Percentiles rank a stretch among this genome's conserved stretches.
These are phyloP conservation scores for Myotis daubentonii DNA, from an alignment of 2,797 vertebrate genomes.

Conservation along the genomic window DNA sequence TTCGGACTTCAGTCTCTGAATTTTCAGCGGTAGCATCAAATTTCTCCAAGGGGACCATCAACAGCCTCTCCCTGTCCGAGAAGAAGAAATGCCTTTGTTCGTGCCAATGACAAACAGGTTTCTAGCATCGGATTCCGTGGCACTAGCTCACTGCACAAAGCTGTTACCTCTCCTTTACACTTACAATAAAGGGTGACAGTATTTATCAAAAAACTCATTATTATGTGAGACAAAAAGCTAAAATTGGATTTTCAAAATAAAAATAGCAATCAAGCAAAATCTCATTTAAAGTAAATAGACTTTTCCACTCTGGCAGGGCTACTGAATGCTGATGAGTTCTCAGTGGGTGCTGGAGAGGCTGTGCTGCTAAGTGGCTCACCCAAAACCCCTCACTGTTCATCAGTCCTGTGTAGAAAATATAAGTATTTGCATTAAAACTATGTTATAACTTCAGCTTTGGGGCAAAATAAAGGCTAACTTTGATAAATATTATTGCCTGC, in stretches of 20 bases:
- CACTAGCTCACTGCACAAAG: slow-evolving; percentile 51
- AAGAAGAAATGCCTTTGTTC: slow-evolving; percentile 7
- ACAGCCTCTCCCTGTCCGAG: neutral
- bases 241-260: slow-evolving; percentile 83
- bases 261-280: slow-evolving; percentile 77
- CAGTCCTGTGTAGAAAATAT: slow-evolving; percentile 36
- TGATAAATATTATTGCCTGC: slow-evolving; percentile 52
- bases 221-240: slow-evolving; percentile 79
- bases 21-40: slow-evolving; percentile 20
- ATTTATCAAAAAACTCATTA: slow-evolving; percentile 80
- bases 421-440: slow-evolving; percentile 63
- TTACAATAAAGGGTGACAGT: slow-evolving; percentile 74
- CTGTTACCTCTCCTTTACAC: slow-evolving; percentile 44
- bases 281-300: slow-evolving; percentile 78
- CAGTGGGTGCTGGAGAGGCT: slow-evolving; percentile 38
- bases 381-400: slow-evolving; percentile 73
- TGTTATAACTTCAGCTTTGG: slow-evolving; percentile 52
- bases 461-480: slow-evolving; percentile 57
- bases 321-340: slow-evolving; percentile 71
- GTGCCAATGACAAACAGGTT: neutral
- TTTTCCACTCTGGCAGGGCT: slow-evolving; percentile 44
- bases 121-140: slow-evolving; percentile 64
- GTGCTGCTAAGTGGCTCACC: slow-evolving; percentile 60
- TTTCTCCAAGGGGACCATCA: neutral
- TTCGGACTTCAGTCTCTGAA: slow-evolving; percentile 61